phyloP scores from a whole-genome alignment of 2,888 invertebrate species.

The Phyto melanocephala region DNA sequence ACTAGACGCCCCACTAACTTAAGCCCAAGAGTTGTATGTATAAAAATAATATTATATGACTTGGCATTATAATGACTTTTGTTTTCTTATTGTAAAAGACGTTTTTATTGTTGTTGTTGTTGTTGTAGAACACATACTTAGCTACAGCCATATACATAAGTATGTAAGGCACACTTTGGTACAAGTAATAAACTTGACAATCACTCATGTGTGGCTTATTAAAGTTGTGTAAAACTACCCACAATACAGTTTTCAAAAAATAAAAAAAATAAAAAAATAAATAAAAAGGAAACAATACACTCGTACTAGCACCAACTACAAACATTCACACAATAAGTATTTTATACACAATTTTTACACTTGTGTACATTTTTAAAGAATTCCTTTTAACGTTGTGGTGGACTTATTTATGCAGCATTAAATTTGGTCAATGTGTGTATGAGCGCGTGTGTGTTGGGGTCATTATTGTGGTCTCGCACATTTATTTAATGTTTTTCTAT shows the following conservation, averaged over 20 bases:
- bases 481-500: constrained; percentile 2
- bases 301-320: not conserved
- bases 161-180: not conserved
- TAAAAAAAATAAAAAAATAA: too few species aligned
- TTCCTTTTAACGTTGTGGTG: not conserved
- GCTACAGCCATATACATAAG: not conserved
- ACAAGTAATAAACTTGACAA: constrained; percentile 51
- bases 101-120: too few species aligned
- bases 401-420: constrained; percentile 59
- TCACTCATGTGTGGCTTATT: constrained; percentile 63
- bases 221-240: constrained; percentile 42
- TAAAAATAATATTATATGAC: constrained; percentile 36
- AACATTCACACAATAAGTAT: not conserved
- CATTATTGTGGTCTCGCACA: constrained; percentile 52
- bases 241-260: not conserved
- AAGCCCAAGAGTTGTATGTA: not conserved
- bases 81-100: constrained; percentile 8
- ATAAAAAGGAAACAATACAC: not conserved
- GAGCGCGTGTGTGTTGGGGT: not conserved
- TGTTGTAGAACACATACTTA: not conserved
- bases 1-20: not conserved
- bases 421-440: constrained; percentile 36
- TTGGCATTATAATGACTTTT: constrained; percentile 25
- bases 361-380: not conserved
- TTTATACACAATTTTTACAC: not conserved